A percentile compares a stretch with the other conserved stretches of the same genome.
Conservation (phyloP, 2,113 vertebrate genomes). For the Herpailurus yagouaroundi region DNA sequence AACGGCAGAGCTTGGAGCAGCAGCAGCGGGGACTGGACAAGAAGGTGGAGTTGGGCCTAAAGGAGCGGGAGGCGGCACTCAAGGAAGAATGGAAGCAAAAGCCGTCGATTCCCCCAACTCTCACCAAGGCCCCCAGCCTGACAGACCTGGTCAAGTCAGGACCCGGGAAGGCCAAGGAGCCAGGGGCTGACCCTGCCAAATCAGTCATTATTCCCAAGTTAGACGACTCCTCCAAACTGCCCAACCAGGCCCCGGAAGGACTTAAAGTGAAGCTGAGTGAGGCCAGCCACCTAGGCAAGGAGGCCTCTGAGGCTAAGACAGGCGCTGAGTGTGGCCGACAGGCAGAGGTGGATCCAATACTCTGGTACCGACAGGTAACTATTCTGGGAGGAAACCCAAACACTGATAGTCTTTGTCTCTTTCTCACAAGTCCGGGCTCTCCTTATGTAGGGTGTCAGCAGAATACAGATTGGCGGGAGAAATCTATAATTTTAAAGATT, state of each 20-base stretch:
- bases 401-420: background rate
- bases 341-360: conserved; percentile 93
- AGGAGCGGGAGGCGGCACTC: conserved; percentile 92
- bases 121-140: conserved; percentile 95
- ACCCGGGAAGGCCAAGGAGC: conserved; percentile 91
- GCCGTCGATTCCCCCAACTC: conserved; percentile 91
- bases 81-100: conserved; percentile 99
- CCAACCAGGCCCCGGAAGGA: conserved; percentile 91
- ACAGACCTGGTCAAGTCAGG: conserved; percentile 93
- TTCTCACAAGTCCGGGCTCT: background rate
- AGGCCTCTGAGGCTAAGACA: conserved; percentile 89
- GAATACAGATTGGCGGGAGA: background rate
- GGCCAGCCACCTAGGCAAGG: conserved; percentile 91
- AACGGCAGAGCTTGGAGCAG: conserved; percentile 93
- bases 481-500: background rate
- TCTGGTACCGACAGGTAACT: conserved; percentile 99
- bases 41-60: conserved; percentile 91
- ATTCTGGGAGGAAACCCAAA: background rate
- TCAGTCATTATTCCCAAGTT: conserved; percentile 94
- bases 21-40: conserved; percentile 92
- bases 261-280: conserved; percentile 96
- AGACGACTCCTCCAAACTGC: conserved; percentile 92
- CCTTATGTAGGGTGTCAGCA: background rate
- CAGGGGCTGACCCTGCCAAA: conserved; percentile 90
- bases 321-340: conserved; percentile 91